Conservation (phyloP, 23 tunicate species). For the Trididemnum nubilum region DNA sequence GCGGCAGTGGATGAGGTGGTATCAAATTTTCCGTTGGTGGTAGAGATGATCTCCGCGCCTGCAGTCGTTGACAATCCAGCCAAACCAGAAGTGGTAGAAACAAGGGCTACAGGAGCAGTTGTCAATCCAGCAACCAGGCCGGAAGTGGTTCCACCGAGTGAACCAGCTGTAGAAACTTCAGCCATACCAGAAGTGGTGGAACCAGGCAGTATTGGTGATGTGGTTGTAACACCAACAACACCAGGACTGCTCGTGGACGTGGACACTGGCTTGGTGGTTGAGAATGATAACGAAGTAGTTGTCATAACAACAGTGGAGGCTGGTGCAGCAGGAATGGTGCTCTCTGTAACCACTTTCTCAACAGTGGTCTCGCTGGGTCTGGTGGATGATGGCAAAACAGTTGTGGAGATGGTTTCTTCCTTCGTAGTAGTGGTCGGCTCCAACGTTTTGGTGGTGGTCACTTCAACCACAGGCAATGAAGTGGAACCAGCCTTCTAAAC, state of each 20-base stretch:
- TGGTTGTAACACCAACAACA: constrained; percentile 31
- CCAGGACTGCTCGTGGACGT: constrained; percentile 26
- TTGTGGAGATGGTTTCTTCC: constrained; percentile 43
- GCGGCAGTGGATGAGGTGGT: neutral
- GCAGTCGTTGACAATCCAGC: neutral
- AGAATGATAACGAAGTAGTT: neutral
- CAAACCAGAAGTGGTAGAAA: neutral
- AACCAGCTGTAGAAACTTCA: neutral
- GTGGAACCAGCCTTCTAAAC: too few species aligned
- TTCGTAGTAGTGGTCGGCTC: constrained; percentile 54
- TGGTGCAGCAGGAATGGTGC: constrained; percentile 36
- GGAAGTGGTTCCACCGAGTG: neutral
- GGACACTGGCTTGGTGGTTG: neutral
- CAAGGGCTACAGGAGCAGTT: neutral
- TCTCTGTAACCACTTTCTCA: constrained; percentile 35
- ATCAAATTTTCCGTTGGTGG: too few species aligned
- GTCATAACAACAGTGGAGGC: constrained; percentile 18
- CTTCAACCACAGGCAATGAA: constrained; percentile 27
- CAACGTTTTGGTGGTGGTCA: constrained; percentile 40
- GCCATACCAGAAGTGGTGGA: constrained; percentile 41
- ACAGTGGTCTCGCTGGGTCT: constrained; percentile 33
- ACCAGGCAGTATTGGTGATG: constrained; percentile 2
- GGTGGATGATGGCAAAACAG: neutral
- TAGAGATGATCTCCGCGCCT: neutral
- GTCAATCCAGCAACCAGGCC: neutral